Evolutionary conservation across 2,888 invertebrate genomes (phyloP).

Genomic region (Bombylius major): DNA sequence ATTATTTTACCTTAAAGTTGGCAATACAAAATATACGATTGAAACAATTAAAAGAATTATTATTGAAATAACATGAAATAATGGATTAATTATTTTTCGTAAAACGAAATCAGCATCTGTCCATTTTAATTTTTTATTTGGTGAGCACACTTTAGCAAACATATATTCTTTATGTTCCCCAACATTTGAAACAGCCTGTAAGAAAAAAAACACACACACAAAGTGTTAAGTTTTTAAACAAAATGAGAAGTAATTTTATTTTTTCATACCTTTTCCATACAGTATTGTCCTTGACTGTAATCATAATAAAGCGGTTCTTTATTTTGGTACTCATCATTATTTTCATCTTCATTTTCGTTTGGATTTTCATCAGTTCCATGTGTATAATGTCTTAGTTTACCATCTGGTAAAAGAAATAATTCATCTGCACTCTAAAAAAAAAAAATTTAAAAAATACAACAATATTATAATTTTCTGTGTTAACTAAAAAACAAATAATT

Average conservation of each 20-base stretch:
- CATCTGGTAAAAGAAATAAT: conserved; percentile 53
- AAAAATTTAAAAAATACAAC: neutral
- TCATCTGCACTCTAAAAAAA: conserved; percentile 37
- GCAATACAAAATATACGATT: conserved; percentile 69
- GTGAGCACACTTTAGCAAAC: conserved; percentile 62
- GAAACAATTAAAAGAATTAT: conserved; percentile 57
- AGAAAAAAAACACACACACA: conserved; percentile 2
- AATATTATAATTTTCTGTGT: neutral
- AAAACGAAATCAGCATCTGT: conserved; percentile 59
- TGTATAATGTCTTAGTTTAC: conserved; percentile 60
- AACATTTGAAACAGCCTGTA: conserved; percentile 27
- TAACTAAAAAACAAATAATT: no score
- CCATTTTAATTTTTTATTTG: conserved; percentile 59
- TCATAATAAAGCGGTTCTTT: conserved; percentile 48
- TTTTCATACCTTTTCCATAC: conserved; percentile 59
- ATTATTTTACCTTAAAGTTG: conserved; percentile 47
- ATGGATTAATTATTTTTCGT: conserved; percentile 61
- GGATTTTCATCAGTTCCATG: conserved; percentile 40
- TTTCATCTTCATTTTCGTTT: conserved; percentile 28
- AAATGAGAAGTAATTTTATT: neutral
- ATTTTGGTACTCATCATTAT: conserved; percentile 33
- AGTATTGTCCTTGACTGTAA: conserved; percentile 63
- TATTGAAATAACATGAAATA: conserved; percentile 62
- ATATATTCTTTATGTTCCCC: conserved; percentile 41
- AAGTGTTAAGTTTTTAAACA: neutral